Evolutionary conservation across 2,888 invertebrate genomes (phyloP), one percentile per base, ranked within the genome.

Genomic region (Dichetophora obliterata): DNA sequence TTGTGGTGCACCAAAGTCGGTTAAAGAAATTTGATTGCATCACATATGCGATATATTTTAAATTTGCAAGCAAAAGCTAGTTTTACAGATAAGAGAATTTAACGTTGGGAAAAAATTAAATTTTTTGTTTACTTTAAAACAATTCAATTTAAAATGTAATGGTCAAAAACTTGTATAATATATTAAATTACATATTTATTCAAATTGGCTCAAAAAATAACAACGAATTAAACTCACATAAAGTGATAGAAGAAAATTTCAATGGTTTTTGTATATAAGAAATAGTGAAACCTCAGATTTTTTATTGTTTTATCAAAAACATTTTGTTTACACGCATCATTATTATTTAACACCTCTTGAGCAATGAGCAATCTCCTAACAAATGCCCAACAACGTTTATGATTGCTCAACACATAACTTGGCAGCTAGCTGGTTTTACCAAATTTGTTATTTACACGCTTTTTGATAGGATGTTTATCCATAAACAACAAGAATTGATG

Each of bases 381-480:
- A 37, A 70, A 5, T 24, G n/a, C 31, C 6, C 24, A 69, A 27
- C 27, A 69, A 50, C 52, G 27, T 14, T 43, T 43, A 43, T 43
- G 43, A 43, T 43, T 59, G 16, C 59, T 27, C 59, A 59, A 59
- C 59, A 27, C 2, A 43, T 27, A 27, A 14, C 22, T 14, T n/a
- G 27, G 27, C 57, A 57, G 57, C 24, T 57, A 54, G 11, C 22
- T 59, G 24, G 59, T 59, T 59, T 59, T 59, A 61, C 59, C 24
- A 72, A 72, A 27, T 31, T 22, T 19, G 22, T n/a, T 72, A 59
- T 59, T 72, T 71, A 37, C 59, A 27, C 19, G 14, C 8, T n/a
- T 54, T 65, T 59, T 59, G 59, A 69, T 65, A 71, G 71, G 71
- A 71, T 65, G 71, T 76, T 76, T 76, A 37, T 54, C 52, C 57